Conservation (phyloP, 2,113 vertebrate species). For the Cranoglanis bouderius region DNA sequence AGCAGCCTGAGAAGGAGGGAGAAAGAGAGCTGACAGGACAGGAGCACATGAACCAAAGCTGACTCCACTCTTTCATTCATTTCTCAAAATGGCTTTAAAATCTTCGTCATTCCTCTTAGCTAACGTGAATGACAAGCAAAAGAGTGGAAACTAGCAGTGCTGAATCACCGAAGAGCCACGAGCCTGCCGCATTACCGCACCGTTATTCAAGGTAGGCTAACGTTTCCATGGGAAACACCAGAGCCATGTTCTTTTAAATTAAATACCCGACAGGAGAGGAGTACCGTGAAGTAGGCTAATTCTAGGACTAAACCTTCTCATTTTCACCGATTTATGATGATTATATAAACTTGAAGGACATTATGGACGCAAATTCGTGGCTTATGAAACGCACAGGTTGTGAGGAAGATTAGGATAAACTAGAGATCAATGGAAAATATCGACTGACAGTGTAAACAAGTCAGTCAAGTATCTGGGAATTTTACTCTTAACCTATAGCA, state of each 20-base stretch:
- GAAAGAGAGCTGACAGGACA: neutral
- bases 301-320: neutral
- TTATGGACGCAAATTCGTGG: neutral
- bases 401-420: neutral
- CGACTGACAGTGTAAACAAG: neutral
- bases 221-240: neutral
- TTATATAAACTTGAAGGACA: neutral
- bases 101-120: neutral
- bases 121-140: neutral
- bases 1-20: neutral
- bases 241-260: neutral
- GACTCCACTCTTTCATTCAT: neutral
- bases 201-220: constrained; percentile 13
- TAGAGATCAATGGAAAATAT: neutral
- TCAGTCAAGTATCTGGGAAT: neutral
- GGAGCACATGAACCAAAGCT: neutral
- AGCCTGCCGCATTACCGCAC: neutral
- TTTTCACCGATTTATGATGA: neutral
- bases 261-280: too few species aligned
- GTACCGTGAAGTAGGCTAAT: neutral
- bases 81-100: constrained; percentile 12
- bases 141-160: neutral
- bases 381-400: neutral
- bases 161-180: neutral
- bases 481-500: neutral